Base-by-base conservation (phyloP, 2,888 invertebrate genomes). In the Brachypalpus laphriformis region DNA sequence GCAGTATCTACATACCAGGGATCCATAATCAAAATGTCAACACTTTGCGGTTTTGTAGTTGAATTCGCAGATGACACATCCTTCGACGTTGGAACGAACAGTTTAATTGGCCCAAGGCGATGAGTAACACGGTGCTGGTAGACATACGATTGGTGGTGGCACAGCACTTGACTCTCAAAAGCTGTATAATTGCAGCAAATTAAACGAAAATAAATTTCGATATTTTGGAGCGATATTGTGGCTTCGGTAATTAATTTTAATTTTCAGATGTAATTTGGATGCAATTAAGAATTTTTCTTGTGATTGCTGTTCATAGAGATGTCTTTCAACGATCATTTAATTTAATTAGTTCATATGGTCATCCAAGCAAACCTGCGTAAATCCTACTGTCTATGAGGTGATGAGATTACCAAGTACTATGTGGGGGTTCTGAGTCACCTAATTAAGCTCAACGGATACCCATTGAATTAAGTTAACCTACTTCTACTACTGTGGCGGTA, bases 31-130 rank as follows among this genome's bases (percentile, higher is more conserved):
- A 81, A 68, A 59, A 66, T 37, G 51, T 81, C 81, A 76, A 37
- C 81, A 76, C 63, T 61, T 47, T 56, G 59, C 16, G 61, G 45
- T 42, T 61, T 37, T 40, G 61, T 47, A 49, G 47, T 40, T 45
- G 61, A 81, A 40, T 70, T 76, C 57, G 57, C 65, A 66, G 75
- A 72, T 72, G 68, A 81, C 54, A 68, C 66, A 81, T 68, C 45
- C 11, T 42, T 47, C 42, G 51, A 34, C 77, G 54, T 25, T 40
- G 45, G 40, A 42, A 54, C n/a, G 34, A 54, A 5, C 6, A 40
- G 11, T 54, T 74, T 80, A 80, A 80, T 80, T 80, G 74, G 80
- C 42, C n/a, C 18, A 16, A 59, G 34, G 80, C 51, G 81, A 47
- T 81, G 75, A 75, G 45, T 51, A 22, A 54, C 54, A 22, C 2